Evolutionary conservation across 1,140 invertebrate genomes (phyloP), one percentile per base, ranked within the genome.

Genomic region (Eurytemora carolleeae): DNA sequence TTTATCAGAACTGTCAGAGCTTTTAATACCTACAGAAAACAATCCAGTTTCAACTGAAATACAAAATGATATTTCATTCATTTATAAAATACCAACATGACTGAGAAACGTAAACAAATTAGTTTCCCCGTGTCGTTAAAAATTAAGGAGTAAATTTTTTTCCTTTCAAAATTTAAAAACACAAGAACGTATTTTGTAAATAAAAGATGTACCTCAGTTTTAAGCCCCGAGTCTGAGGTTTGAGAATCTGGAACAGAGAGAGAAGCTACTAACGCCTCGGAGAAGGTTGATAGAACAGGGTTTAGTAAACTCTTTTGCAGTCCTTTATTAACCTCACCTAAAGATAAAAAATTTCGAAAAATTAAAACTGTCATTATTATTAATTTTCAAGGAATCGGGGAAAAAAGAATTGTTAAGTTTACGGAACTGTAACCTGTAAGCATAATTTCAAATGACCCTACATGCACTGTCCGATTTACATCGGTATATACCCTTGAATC

Each of bases 181-280:
- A n/a, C n/a, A n/a, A n/a, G n/a, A n/a, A n/a, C n/a, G n/a, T n/a
- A n/a, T n/a, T n/a, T n/a, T n/a, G n/a, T n/a, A n/a, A n/a, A n/a
- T n/a, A n/a, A n/a, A n/a, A n/a, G n/a, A n/a, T n/a, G 73, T 25
- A 85, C 78, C 68, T 85, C 81, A 21, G 80, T 83, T 66, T 84
- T 83, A 3, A 87, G 69, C 16, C 81, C 78, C 68, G 77, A 80
- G 67, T 84, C 82, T 55, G 76, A 79, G 0, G 71, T 76, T 22
- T 60, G 59, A 20, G 72, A 67, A 1, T 77, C 76, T 53, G 78
- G 77, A 26, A 77, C 74, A 63, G 75, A 72, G 16, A 87, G 70
- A 63, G 75, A 78, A 57, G 79, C 71, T 17, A 85, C 74, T 62
- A 86, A 79, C 59, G 82, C 81, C 66, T 82, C 77, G 67, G 80